phyloP scores from a whole-genome alignment of 1,140 invertebrate species.

The Asobara japonica region DNA sequence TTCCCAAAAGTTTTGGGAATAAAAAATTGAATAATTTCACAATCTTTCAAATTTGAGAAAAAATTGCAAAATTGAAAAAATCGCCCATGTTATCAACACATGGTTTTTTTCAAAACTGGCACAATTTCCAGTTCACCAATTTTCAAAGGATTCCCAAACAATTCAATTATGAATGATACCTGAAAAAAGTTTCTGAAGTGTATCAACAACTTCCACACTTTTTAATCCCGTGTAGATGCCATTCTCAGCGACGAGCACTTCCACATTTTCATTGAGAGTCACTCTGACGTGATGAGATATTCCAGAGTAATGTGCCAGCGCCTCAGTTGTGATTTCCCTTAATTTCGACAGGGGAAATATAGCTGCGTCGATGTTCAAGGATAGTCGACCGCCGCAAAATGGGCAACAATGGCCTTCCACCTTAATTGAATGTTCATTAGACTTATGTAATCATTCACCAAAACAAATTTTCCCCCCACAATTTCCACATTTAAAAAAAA shows the following conservation, averaged over 20 bases:
- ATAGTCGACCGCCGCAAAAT: slow-evolving; percentile 56
- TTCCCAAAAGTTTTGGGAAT: too few relatives aligned
- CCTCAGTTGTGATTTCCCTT: slow-evolving; percentile 36
- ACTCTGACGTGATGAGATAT: slow-evolving; percentile 55
- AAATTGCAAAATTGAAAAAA: too few relatives aligned
- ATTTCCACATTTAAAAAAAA: too few relatives aligned
- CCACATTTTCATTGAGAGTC: slow-evolving; percentile 41
- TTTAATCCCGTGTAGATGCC: slow-evolving; percentile 45
- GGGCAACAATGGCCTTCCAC: slow-evolving; percentile 61
- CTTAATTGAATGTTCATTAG: slow-evolving; percentile 41
- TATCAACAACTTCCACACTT: slow-evolving; percentile 42
- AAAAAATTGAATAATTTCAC: too few relatives aligned
- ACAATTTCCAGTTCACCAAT: too few relatives aligned
- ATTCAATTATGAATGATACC: not conserved
- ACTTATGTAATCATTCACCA: not conserved
- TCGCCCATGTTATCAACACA: too few relatives aligned
- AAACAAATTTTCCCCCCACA: too few relatives aligned
- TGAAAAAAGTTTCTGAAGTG: slow-evolving; percentile 22
- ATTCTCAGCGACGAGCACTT: slow-evolving; percentile 57
- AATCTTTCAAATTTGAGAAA: too few relatives aligned
- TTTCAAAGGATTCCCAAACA: too few relatives aligned
- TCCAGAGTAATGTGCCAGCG: slow-evolving; percentile 39
- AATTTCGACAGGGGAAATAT: slow-evolving; percentile 42
- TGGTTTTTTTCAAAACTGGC: too few relatives aligned
- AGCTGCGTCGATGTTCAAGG: slow-evolving; percentile 32